Percentiles rank a stretch among this genome's conserved stretches.
These are phyloP conservation scores for Corynorhinus townsendii DNA, from an alignment of 2,113 vertebrate genomes.

Conservation along the genomic window DNA sequence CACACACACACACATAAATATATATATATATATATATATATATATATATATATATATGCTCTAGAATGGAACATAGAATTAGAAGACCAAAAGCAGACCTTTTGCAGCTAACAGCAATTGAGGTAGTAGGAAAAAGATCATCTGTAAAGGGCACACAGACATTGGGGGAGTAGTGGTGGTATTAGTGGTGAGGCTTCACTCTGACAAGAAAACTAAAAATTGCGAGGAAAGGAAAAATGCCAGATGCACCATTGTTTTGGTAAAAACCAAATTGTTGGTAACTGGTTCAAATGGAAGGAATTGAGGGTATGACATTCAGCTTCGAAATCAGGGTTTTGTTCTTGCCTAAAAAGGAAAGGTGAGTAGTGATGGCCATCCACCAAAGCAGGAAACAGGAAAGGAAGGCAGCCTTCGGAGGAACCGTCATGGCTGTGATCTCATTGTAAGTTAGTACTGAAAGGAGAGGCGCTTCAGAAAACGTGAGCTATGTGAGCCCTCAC, in stretches of 20 bases:
- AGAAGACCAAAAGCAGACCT: not conserved
- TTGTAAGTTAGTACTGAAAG: not conserved
- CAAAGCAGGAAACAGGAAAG: not conserved
- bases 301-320: not conserved
- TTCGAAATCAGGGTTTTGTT: not conserved
- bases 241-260: not conserved
- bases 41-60: not conserved
- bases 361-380: not conserved
- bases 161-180: not conserved
- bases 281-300: not conserved
- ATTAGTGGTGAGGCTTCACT: not conserved
- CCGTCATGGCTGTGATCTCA: not conserved
- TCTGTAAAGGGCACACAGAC: not conserved
- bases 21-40: not conserved
- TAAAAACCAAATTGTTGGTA: not conserved
- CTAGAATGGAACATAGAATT: not conserved
- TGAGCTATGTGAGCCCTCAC: not conserved
- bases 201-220: not conserved
- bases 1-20: too few species aligned
- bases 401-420: not conserved
- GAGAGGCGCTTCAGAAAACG: not conserved
- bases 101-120: not conserved
- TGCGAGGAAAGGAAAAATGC: not conserved
- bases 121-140: not conserved
- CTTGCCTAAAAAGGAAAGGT: not conserved